Conservation (phyloP, 2,888 invertebrate genomes). For the Leptura quadrifasciata region DNA sequence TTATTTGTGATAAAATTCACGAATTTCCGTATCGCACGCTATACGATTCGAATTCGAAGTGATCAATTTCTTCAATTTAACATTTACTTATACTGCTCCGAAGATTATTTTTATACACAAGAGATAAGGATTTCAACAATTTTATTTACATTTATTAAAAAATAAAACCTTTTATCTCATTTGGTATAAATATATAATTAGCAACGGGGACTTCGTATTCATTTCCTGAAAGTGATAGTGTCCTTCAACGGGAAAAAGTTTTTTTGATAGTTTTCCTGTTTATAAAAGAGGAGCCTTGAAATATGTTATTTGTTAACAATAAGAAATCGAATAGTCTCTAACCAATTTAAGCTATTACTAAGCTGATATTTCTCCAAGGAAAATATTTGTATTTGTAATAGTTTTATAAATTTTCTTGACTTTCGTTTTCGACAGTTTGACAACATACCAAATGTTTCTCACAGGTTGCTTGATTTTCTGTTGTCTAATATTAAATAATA, state of each 20-base stretch:
- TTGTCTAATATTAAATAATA: too few relatives aligned
- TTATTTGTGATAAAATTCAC: not conserved
- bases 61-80: conserved; percentile 25
- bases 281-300: not conserved
- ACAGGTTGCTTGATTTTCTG: too few relatives aligned
- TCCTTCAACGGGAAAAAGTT: not conserved
- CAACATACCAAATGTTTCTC: too few relatives aligned
- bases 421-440: too few relatives aligned
- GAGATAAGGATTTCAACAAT: conserved; percentile 13
- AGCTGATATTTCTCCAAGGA: not conserved
- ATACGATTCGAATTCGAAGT: not conserved
- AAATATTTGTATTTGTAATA: not conserved
- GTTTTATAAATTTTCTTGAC: too few relatives aligned
- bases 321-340: not conserved
- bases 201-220: not conserved
- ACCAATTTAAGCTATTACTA: not conserved
- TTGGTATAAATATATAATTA: not conserved
- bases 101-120: conserved; percentile 7
- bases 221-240: not conserved
- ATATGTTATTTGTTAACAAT: not conserved
- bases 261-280: not conserved
- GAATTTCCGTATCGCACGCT: not conserved
- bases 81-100: conserved; percentile 15
- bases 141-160: conserved; percentile 5
- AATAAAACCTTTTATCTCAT: not conserved